Evolutionary conservation across 2,113 vertebrate species (phyloP).

Genomic region (Elaphurus davidianus): DNA sequence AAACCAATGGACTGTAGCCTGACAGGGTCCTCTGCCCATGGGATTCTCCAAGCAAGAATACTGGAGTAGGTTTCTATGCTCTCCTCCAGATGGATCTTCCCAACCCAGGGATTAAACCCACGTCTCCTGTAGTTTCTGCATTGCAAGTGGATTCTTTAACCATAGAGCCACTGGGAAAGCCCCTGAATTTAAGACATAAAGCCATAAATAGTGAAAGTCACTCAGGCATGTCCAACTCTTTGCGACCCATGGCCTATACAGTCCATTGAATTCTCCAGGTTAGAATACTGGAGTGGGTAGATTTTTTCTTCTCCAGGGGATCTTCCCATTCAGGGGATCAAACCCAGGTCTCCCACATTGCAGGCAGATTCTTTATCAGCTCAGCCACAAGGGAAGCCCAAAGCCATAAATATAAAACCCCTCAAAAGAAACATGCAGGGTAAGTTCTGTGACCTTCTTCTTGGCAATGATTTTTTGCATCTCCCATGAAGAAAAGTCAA

Average conservation of each 20-base stretch:
- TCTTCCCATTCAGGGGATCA: neutral
- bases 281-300: neutral
- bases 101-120: neutral
- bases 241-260: neutral
- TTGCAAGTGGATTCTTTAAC: neutral
- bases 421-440: neutral
- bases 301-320: neutral
- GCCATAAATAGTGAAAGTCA: neutral
- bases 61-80: neutral
- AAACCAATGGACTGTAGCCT: neutral
- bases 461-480: neutral
- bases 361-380: neutral
- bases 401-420: neutral
- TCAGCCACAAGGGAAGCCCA: neutral
- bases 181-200: neutral
- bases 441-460: neutral
- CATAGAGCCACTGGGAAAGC: neutral
- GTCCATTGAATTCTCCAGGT: neutral
- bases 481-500: neutral
- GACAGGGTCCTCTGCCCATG: neutral
- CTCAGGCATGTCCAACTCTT: neutral
- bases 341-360: neutral
- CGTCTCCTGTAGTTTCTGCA: rapidly evolving
- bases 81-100: neutral
- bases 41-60: neutral